These are phyloP conservation scores for Lagopus muta DNA, from an alignment of 2,113 vertebrate species.

Conservation along the genomic window DNA sequence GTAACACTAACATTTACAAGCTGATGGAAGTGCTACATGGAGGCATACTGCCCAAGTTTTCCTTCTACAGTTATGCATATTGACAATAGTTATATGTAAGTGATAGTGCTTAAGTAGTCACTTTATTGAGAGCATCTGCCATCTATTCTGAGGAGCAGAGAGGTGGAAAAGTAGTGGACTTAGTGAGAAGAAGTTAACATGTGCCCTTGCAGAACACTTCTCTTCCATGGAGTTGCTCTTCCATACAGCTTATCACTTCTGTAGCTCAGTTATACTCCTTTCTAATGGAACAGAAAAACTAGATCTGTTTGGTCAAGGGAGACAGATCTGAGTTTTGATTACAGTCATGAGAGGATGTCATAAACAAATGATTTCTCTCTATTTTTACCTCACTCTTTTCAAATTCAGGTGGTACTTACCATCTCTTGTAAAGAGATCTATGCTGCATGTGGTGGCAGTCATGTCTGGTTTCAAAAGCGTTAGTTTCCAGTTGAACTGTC, in stretches of 20 bases:
- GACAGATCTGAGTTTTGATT: background rate
- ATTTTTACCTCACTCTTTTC: background rate
- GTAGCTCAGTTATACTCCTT: background rate
- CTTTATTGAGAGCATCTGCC: background rate
- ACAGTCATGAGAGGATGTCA: background rate
- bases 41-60: background rate
- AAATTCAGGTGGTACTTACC: background rate
- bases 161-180: background rate
- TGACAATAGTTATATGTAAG: background rate
- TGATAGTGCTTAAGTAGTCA: background rate
- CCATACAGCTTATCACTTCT: background rate
- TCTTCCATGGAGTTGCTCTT: background rate
- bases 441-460: background rate
- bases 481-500: background rate
- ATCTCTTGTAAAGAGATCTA: background rate
- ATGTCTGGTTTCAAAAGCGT: background rate
- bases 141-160: background rate
- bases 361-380: background rate
- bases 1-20: background rate
- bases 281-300: background rate
- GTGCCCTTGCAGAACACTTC: background rate
- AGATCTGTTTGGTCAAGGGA: fast-evolving
- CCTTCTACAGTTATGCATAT: background rate
- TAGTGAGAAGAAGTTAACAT: background rate
- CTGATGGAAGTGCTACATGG: background rate